phyloP scores from a whole-genome alignment of 2,888 invertebrate genomes.

The Hecatera dysodea region DNA sequence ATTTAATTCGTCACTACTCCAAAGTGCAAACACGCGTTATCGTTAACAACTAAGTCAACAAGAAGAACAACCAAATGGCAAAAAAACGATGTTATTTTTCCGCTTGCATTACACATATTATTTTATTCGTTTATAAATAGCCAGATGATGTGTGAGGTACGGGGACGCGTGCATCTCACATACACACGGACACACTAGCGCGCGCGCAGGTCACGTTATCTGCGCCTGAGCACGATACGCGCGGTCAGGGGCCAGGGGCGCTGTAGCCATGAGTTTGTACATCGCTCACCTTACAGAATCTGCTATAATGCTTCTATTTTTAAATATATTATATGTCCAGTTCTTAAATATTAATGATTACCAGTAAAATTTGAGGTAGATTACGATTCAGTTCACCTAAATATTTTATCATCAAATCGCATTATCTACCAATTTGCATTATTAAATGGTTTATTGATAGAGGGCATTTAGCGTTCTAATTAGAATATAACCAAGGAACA shows the following conservation, averaged over 20 bases:
- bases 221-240: constrained; percentile 66
- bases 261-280: constrained; percentile 51
- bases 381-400: no score
- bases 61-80: not conserved
- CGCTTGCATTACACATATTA: not conserved
- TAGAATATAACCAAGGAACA: not conserved
- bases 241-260: constrained; percentile 71
- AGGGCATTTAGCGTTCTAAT: not conserved
- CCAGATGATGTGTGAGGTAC: constrained; percentile 9
- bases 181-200: constrained; percentile 35
- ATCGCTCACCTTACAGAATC: constrained; percentile 41
- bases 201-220: constrained; percentile 69
- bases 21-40: constrained; percentile 3
- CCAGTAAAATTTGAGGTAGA: no score
- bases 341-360: no score
- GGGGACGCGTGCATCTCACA: constrained; percentile 40
- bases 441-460: no score
- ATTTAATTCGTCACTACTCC: not conserved
- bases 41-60: not conserved
- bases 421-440: not conserved
- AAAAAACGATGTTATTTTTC: constrained; percentile 13
- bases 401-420: no score
- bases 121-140: constrained; percentile 39
- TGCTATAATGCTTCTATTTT: not conserved
- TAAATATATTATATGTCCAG: no score